phyloP scores from a whole-genome alignment of 2,797 vertebrate genomes.

The Morelia viridis region DNA sequence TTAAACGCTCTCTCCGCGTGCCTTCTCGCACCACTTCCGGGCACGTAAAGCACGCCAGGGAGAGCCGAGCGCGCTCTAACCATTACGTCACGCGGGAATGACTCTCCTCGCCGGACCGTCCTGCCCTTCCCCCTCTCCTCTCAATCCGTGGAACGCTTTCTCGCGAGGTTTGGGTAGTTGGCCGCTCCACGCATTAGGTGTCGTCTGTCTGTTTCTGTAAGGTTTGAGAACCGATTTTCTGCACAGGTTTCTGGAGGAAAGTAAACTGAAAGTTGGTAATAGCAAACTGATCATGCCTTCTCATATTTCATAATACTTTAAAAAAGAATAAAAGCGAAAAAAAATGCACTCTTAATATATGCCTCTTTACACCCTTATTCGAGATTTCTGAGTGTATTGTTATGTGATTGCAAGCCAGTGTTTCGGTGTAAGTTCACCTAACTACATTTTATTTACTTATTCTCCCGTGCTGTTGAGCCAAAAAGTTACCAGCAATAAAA shows the following conservation, averaged over 20 bases:
- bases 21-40: slow-evolving; percentile 29
- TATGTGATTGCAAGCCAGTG: neutral
- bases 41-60: slow-evolving; percentile 51
- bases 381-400: neutral
- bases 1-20: neutral
- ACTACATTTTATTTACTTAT: neutral
- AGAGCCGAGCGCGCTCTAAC: neutral
- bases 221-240: neutral
- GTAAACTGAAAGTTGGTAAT: too few species aligned
- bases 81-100: neutral
- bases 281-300: neutral
- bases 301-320: neutral
- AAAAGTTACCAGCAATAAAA: neutral
- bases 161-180: neutral
- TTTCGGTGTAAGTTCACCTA: neutral
- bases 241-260: too few species aligned
- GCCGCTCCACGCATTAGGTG: too few species aligned
- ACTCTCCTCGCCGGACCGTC: neutral
- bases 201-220: too few species aligned
- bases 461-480: neutral
- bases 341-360: neutral
- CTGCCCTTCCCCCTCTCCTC: rapidly evolving
- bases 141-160: neutral
- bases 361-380: neutral
- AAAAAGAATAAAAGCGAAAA: neutral